Evolutionary conservation across 2,113 vertebrate species (phyloP).

Genomic region (Propithecus coquereli): DNA sequence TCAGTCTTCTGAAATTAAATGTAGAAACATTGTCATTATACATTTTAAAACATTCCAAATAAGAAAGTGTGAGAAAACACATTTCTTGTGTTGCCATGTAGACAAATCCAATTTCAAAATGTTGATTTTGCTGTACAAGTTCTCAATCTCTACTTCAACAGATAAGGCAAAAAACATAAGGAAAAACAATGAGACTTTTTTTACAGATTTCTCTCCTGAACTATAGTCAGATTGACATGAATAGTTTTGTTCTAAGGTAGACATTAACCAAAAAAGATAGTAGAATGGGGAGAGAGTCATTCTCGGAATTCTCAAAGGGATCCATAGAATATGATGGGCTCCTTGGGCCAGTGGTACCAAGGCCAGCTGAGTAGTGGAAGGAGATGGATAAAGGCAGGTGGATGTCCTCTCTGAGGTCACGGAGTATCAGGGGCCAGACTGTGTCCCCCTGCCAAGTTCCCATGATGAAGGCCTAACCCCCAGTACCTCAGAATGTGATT

Average conservation of each 20-base stretch:
- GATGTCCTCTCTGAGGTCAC: background rate
- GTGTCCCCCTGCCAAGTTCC: background rate
- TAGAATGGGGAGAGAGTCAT: background rate
- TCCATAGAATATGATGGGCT: accelerated
- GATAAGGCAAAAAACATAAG: too few relatives aligned
- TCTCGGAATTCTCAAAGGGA: background rate
- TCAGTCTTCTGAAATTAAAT: background rate
- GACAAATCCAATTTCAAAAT: background rate
- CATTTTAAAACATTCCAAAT: background rate
- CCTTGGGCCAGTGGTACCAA: background rate
- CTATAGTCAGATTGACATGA: background rate
- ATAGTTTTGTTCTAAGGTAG: background rate
- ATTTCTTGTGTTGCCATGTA: background rate
- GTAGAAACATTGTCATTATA: background rate
- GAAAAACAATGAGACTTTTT: background rate
- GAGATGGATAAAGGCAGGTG: background rate
- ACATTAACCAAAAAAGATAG: background rate
- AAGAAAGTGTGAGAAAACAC: background rate
- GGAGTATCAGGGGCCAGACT: background rate
- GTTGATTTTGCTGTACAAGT: background rate
- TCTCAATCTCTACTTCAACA: background rate
- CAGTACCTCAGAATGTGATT: background rate
- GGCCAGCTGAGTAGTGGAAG: background rate
- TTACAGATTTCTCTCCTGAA: background rate
- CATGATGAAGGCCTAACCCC: background rate